These are phyloP conservation scores for Sebastes schlegelii DNA, from an alignment of 2,113 vertebrate genomes.

Conservation along the genomic window DNA sequence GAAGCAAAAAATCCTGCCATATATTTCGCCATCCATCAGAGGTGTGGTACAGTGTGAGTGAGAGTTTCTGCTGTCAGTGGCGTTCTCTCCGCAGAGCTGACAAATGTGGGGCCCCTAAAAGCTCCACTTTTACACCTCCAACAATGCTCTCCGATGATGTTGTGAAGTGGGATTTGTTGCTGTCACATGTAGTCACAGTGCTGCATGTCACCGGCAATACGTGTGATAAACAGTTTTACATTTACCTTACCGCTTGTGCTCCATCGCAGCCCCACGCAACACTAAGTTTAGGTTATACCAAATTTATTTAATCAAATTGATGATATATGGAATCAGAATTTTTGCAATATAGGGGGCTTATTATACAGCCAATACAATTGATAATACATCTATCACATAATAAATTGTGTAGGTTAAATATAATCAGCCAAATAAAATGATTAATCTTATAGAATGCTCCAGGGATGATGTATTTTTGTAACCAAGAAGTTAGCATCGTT, in stretches of 20 bases:
- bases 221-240: background rate
- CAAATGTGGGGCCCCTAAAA: slow-evolving; percentile 47
- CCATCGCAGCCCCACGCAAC: background rate
- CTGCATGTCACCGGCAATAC: slow-evolving; percentile 11
- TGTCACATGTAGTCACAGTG: background rate
- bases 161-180: slow-evolving; percentile 18
- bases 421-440: background rate
- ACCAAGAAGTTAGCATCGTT: too few species aligned
- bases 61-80: background rate
- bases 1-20: slow-evolving; percentile 54
- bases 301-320: background rate
- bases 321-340: background rate
- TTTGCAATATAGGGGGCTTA: background rate
- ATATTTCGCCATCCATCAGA: slow-evolving; percentile 52
- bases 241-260: background rate
- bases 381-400: background rate
- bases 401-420: background rate
- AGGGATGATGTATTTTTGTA: too few species aligned
- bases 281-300: background rate
- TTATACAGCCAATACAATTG: background rate
- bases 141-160: slow-evolving; percentile 23
- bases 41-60: slow-evolving; percentile 29
- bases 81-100: slow-evolving; percentile 13
- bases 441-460: background rate
- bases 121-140: slow-evolving; percentile 44